A percentile compares a stretch with the other conserved stretches of the same genome.
Evolutionary conservation across 2,888 invertebrate genomes (phyloP).

Genomic region (Thelaira solivaga): DNA sequence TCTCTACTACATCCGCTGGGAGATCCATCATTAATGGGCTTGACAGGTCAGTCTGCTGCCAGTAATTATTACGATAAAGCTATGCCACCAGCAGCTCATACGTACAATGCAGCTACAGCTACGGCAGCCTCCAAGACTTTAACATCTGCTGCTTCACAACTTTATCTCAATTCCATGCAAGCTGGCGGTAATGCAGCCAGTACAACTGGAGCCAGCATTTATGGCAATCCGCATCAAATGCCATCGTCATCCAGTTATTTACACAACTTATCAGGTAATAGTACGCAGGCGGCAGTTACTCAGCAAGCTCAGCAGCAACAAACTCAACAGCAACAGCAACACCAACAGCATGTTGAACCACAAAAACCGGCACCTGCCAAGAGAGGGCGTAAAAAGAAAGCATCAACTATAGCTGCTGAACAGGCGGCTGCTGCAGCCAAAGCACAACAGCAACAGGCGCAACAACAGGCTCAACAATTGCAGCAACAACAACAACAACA

Average conservation of each 20-base stretch:
- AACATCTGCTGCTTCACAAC: constrained; percentile 61
- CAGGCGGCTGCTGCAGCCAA: constrained; percentile 65
- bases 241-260: constrained; percentile 61
- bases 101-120: constrained; percentile 77
- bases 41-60: constrained; percentile 66
- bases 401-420: constrained; percentile 70
- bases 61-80: constrained; percentile 79
- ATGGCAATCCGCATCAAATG: constrained; percentile 71
- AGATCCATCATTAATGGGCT: constrained; percentile 69
- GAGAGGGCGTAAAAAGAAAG: constrained; percentile 72
- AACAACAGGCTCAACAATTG: constrained; percentile 66
- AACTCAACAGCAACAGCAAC: constrained; percentile 57
- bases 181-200: constrained; percentile 45
- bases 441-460: constrained; percentile 65
- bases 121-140: constrained; percentile 77
- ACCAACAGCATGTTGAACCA: constrained; percentile 26
- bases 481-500: constrained; percentile 56
- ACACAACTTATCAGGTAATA: constrained; percentile 44
- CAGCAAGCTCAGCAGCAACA: constrained; percentile 60
- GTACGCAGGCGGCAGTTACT: constrained; percentile 26
- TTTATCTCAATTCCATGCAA: constrained; percentile 65
- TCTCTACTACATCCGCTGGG: constrained; percentile 72
- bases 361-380: constrained; percentile 67
- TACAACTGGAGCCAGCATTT: constrained; percentile 53
- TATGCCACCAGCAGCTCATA: constrained; percentile 81